phyloP scores from a whole-genome alignment of 2,797 vertebrate genomes.

The Myripristis murdjan region DNA sequence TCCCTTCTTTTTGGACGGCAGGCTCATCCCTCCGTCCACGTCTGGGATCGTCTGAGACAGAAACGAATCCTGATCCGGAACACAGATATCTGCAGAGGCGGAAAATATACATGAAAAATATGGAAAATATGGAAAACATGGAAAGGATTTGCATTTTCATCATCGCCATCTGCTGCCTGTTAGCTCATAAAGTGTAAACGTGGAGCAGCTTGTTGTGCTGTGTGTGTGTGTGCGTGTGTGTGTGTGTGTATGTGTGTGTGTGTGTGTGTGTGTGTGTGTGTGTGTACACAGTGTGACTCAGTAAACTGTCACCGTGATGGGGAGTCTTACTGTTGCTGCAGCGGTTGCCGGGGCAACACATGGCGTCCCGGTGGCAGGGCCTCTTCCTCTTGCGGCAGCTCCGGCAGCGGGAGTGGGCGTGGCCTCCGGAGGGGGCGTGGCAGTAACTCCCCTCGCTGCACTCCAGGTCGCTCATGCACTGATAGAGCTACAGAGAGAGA shows the following conservation, averaged over 20 bases:
- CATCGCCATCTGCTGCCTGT: too few species aligned
- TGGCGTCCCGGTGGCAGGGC: slow-evolving; percentile 90
- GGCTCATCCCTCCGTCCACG: slow-evolving; percentile 78
- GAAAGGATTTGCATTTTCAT: too few species aligned
- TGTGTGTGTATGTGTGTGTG: too few species aligned
- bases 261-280: too few species aligned
- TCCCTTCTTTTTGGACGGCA: slow-evolving; percentile 78
- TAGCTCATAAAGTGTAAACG: too few species aligned
- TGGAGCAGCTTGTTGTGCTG: too few species aligned
- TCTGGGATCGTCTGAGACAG: slow-evolving; percentile 86
- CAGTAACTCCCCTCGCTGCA: slow-evolving; percentile 92
- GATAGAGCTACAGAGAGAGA: slow-evolving; percentile 82
- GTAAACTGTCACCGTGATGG: too few species aligned
- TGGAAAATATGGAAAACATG: too few species aligned
- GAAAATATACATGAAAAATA: too few species aligned
- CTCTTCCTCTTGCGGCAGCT: slow-evolving; percentile 90
- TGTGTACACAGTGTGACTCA: too few species aligned
- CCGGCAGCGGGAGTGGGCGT: slow-evolving; percentile 87
- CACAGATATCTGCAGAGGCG: slow-evolving; percentile 84
- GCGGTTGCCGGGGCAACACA: slow-evolving; percentile 93
- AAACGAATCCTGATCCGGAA: slow-evolving; percentile 83
- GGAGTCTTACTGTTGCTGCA: slow-evolving; percentile 92
- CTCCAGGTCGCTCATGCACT: slow-evolving; percentile 92
- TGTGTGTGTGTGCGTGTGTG: too few species aligned
- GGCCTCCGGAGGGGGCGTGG: slow-evolving; percentile 85